A percentile compares a stretch with the other conserved stretches of the same genome.
Conservation (phyloP, 2,888 invertebrate species). For the Megastigmus dorsalis region DNA sequence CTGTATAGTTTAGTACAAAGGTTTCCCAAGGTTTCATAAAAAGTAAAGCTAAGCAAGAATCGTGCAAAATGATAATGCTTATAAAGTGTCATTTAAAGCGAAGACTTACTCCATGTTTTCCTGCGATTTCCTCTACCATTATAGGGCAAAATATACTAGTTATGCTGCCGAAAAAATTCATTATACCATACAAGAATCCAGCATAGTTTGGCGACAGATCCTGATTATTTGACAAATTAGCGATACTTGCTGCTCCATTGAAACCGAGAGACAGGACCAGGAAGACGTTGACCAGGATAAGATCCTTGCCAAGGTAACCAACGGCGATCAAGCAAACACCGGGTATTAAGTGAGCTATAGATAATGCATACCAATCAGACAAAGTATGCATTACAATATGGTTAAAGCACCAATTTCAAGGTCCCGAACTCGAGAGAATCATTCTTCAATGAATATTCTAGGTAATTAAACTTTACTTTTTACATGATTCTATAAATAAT, state of each 20-base stretch:
- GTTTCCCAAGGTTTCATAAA: slow-evolving; percentile 45
- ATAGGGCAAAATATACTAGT: slow-evolving; percentile 84
- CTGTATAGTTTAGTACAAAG: slow-evolving; percentile 59
- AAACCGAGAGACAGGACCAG: slow-evolving; percentile 67
- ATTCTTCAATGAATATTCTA: too few relatives aligned
- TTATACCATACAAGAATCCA: slow-evolving; percentile 83
- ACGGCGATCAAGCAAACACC: slow-evolving; percentile 75
- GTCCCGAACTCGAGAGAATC: too few relatives aligned
- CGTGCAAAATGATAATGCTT: neutral
- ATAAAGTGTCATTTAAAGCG: neutral
- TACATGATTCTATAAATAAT: too few relatives aligned
- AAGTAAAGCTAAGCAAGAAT: neutral
- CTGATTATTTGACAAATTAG: slow-evolving; percentile 76
- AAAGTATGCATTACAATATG: too few relatives aligned
- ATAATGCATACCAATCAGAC: too few relatives aligned
- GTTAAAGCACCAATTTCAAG: too few relatives aligned
- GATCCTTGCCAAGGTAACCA: slow-evolving; percentile 64
- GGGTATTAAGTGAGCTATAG: slow-evolving; percentile 78
- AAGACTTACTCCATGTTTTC: slow-evolving; percentile 65
- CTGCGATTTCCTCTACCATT: slow-evolving; percentile 80
- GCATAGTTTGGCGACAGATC: slow-evolving; percentile 85
- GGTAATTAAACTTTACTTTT: too few relatives aligned
- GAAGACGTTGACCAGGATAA: slow-evolving; percentile 64
- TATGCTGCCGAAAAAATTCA: slow-evolving; percentile 83
- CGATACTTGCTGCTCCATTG: slow-evolving; percentile 75